Conservation (phyloP, 2,797 vertebrate genomes). For the Fistularia tabacaria region DNA sequence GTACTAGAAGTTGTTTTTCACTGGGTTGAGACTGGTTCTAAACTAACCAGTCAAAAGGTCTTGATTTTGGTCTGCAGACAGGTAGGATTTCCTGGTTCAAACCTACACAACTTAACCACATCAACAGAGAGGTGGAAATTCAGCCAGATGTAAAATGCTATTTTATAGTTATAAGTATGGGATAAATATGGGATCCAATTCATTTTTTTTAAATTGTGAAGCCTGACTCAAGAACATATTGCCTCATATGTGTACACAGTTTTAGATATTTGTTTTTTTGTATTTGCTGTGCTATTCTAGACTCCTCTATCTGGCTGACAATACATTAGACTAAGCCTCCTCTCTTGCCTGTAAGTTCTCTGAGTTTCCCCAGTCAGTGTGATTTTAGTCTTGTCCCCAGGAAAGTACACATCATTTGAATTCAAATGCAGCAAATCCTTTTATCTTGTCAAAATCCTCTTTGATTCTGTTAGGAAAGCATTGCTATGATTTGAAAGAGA, state of each 20-base stretch:
- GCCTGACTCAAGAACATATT: too few relatives aligned
- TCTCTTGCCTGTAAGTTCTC: conserved; percentile 47
- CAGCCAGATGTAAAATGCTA: too few relatives aligned
- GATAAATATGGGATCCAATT: too few relatives aligned
- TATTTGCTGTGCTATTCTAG: background rate
- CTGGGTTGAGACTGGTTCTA: too few relatives aligned
- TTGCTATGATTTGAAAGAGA: conserved; percentile 52
- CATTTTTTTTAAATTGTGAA: too few relatives aligned
- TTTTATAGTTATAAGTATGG: too few relatives aligned
- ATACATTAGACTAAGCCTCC: conserved; percentile 30
- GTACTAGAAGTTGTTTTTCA: too few relatives aligned
- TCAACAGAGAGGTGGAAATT: too few relatives aligned
- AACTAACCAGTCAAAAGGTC: too few relatives aligned
- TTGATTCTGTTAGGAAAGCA: conserved; percentile 57
- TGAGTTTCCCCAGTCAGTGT: conserved; percentile 49
- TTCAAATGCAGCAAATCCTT: conserved; percentile 65
- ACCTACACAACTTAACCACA: too few relatives aligned
- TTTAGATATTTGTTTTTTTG: conserved; percentile 9
- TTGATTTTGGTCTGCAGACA: too few relatives aligned
- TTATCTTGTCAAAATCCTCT: conserved; percentile 67
- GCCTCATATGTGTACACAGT: background rate
- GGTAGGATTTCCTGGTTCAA: too few relatives aligned
- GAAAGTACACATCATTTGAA: conserved; percentile 65
- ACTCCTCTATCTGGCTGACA: conserved; percentile 11
- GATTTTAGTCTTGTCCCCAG: conserved; percentile 42